Conservation (phyloP, 2,888 invertebrate genomes). For the Apamea anceps region DNA sequence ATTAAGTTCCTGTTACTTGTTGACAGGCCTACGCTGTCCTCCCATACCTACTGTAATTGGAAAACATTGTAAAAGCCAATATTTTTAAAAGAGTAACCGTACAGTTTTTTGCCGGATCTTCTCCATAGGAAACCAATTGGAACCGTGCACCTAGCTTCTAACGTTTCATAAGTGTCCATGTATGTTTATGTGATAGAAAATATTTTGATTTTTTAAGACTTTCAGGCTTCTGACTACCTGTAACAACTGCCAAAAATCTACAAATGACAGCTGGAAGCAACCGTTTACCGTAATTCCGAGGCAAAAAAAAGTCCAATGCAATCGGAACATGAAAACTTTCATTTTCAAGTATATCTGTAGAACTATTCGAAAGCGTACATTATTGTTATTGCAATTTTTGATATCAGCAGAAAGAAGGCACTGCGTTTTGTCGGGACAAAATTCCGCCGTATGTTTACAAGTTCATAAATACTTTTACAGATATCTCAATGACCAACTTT, state of each 20-base stretch:
- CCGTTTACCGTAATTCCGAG: too few relatives aligned
- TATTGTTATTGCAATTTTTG: background rate
- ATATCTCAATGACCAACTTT: slow-evolving; percentile 7
- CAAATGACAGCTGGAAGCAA: too few relatives aligned
- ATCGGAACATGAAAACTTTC: background rate
- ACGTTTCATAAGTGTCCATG: too few relatives aligned
- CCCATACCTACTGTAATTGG: too few relatives aligned
- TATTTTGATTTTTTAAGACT: background rate
- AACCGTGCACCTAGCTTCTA: too few relatives aligned
- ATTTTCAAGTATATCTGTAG: background rate
- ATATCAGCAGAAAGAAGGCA: background rate
- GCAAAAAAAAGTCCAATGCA: background rate
- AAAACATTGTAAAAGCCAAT: too few relatives aligned
- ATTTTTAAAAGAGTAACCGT: too few relatives aligned
- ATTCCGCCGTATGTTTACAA: background rate
- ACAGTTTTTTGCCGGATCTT: too few relatives aligned
- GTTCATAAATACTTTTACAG: slow-evolving; percentile 20
- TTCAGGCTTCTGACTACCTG: background rate
- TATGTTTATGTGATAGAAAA: too few relatives aligned
- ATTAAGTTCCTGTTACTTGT: too few relatives aligned
- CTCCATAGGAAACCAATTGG: too few relatives aligned
- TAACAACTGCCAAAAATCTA: background rate
- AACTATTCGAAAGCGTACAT: background rate
- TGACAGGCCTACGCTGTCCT: too few relatives aligned
- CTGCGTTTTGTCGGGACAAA: background rate